Evolutionary conservation across 2,113 vertebrate genomes (phyloP), one percentile per base, ranked within the genome.

Genomic region (Pelmatolapia mariae): DNA sequence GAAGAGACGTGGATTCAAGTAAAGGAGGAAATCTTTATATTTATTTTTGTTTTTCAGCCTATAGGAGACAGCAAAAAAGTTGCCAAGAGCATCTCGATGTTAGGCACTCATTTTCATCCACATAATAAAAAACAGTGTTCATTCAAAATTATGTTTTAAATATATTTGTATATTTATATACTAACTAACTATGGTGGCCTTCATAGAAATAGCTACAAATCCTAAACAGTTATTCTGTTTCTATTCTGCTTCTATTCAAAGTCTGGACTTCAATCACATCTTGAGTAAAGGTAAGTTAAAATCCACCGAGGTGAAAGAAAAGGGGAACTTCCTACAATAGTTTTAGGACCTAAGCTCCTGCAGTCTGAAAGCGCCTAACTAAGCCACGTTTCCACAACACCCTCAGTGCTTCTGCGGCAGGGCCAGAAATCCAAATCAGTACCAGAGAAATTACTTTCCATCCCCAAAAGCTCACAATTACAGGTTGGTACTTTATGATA

Each of bases 11-110:
- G 16, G 13, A 73, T 73, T 15, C 13, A 26, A 73, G 38, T 43
- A 24, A 0, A 47, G 2, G 40, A 73, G 15, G 1, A 24, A 73
- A n/a, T 66, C 0, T 38, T 66, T 66, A 12, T 18, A 38, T 66
- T 66, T 66, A 2, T 36, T 38, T 38, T 66, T n/a, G 18, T n/a
- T 66, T 66, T 66, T 1, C 61, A 38, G 61, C 33, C 61, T 22
- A 38, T 38, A 38, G 11, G 10, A 66, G 61, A 38, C 33, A 38
- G 33, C 33, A 66, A 66, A 22, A 66, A 66, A 66, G 33, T 66
- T 66, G 61, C 19, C 19, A 66, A n/a, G 61, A 0, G 33, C 61
- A 66, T 38, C 0, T 66, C 0, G 1, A 66, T 66, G 61, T 66
- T 13, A 66, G 33, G 33, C 33, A 38, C 1, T 24, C 11, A 68